Conservation (phyloP, 2,797 vertebrate genomes). For the Enteromius anoplus region DNA sequence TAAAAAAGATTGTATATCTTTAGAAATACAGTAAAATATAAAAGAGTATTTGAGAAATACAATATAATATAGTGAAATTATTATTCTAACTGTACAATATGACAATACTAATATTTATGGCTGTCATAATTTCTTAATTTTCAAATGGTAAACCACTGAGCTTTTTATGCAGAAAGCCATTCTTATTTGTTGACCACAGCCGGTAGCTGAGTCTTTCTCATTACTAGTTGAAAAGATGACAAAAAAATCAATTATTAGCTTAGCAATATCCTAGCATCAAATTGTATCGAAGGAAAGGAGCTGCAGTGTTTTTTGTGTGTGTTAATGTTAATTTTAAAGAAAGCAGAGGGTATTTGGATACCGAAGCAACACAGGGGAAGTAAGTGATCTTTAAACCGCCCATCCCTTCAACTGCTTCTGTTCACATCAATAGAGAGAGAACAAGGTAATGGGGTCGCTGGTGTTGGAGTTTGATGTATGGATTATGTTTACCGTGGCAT, state of each 20-base stretch:
- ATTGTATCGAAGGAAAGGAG: neutral
- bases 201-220: neutral
- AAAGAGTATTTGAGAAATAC: neutral
- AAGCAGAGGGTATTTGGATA: conserved; percentile 51
- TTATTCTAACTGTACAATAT: neutral
- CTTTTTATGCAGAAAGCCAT: neutral
- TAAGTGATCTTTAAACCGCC: conserved; percentile 40
- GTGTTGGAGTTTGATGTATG: conserved; percentile 80
- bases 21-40: neutral
- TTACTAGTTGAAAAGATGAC: neutral
- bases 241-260: neutral
- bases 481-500: conserved; percentile 86
- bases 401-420: conserved; percentile 55
- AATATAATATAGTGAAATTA: neutral
- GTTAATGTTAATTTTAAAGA: neutral
- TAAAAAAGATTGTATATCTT: neutral
- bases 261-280: neutral
- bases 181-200: neutral
- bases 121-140: neutral
- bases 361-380: conserved; percentile 31
- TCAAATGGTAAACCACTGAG: too few species aligned
- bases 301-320: neutral
- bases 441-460: conserved; percentile 70
- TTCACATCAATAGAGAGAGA: conserved; percentile 51
- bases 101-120: neutral